Percentiles rank a stretch among this genome's conserved stretches.
These are phyloP conservation scores for Geopemphigus sp. DNA, from an alignment of 1,140 invertebrate genomes.

Conservation along the genomic window DNA sequence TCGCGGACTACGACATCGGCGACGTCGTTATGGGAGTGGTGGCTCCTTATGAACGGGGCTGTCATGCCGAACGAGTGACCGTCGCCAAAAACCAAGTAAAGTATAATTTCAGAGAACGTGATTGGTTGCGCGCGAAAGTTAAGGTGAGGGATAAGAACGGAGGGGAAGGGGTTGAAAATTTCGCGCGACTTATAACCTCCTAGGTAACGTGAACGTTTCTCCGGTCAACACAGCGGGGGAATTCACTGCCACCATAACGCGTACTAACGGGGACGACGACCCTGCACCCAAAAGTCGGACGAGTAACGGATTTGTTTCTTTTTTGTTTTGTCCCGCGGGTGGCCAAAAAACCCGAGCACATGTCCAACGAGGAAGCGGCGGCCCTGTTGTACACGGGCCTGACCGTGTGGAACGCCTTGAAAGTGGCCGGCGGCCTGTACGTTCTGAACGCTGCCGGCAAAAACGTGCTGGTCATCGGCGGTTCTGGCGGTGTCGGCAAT, in stretches of 20 bases:
- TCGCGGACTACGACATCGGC: slow-evolving; percentile 63
- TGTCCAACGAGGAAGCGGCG: slow-evolving; percentile 70
- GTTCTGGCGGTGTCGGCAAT: slow-evolving; percentile 86
- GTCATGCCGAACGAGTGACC: slow-evolving; percentile 73
- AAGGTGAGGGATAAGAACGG: too few species aligned
- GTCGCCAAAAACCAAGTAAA: slow-evolving; percentile 66
- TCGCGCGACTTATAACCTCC: too few species aligned
- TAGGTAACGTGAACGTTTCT: too few species aligned
- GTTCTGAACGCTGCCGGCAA: slow-evolving; percentile 57
- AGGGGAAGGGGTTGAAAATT: too few species aligned
- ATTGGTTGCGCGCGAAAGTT: too few species aligned
- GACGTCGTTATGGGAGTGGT: slow-evolving; percentile 80
- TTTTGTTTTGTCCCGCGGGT: too few species aligned
- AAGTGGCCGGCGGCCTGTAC: slow-evolving; percentile 63
- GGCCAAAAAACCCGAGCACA: slow-evolving; percentile 64
- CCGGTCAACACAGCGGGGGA: too few species aligned
- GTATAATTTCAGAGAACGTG: too few species aligned
- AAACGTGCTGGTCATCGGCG: slow-evolving; percentile 80
- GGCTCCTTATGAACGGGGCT: slow-evolving; percentile 67
- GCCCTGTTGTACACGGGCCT: slow-evolving; percentile 78
- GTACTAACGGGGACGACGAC: too few species aligned
- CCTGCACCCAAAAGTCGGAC: too few species aligned
- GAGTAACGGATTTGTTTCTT: too few species aligned
- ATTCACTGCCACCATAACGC: too few species aligned
- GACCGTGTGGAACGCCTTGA: slow-evolving; percentile 79